phyloP scores from a whole-genome alignment of 2,888 invertebrate species.

The Hybos culiciformis region DNA sequence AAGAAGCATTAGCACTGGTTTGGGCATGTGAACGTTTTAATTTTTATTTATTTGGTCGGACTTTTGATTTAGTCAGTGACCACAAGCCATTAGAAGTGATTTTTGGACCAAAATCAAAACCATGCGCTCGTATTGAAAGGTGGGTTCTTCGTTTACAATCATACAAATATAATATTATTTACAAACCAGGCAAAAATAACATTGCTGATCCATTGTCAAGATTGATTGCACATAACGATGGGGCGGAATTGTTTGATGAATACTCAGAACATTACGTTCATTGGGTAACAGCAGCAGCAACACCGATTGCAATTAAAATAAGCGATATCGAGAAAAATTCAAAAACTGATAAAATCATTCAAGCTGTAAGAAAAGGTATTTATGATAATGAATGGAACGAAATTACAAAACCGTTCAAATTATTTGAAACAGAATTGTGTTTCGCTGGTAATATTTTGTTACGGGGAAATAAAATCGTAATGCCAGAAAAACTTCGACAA shows the following conservation, averaged over 20 bases:
- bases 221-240: conserved; percentile 8
- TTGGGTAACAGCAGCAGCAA: neutral
- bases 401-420: neutral
- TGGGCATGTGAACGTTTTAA: conserved; percentile 28
- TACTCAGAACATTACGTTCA: conserved; percentile 2
- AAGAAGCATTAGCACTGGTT: conserved; percentile 24
- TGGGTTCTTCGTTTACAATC: conserved; percentile 16
- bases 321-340: conserved; percentile 1
- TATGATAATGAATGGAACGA: neutral
- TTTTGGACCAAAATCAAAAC: too few relatives aligned
- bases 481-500: conserved; percentile 3
- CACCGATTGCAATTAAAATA: neutral
- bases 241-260: neutral
- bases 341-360: neutral
- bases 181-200: conserved; percentile 16
- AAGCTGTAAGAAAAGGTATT: neutral
- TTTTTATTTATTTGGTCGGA: conserved; percentile 26
- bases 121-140: conserved; percentile 17
- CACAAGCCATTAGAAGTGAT: too few relatives aligned
- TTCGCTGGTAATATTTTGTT: conserved; percentile 7
- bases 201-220: conserved; percentile 23
- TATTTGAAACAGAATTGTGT: conserved; percentile 2
- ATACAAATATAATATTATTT: conserved; percentile 13
- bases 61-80: too few relatives aligned
- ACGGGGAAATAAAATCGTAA: conserved; percentile 6